These are phyloP conservation scores for Kobus ellipsiprymnus DNA, from an alignment of 2,113 vertebrate species.

Conservation along the genomic window DNA sequence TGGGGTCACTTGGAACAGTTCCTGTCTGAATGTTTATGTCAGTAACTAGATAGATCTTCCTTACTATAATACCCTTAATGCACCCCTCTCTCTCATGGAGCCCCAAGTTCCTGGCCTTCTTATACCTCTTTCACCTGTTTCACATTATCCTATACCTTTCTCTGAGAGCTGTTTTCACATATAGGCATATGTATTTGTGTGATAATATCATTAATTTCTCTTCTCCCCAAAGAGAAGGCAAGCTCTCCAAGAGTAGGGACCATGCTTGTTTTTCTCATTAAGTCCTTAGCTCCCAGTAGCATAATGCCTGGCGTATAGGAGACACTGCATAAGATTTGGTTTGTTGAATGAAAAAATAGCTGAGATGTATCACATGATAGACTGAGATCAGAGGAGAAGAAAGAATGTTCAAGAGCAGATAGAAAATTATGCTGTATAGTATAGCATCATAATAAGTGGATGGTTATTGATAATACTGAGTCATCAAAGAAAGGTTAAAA, in stretches of 20 bases:
- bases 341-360: background rate
- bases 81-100: background rate
- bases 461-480: background rate
- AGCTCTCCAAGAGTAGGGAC: background rate
- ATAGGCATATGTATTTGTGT: background rate
- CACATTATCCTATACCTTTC: background rate
- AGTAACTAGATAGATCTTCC: background rate
- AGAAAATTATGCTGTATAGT: background rate
- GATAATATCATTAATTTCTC: background rate
- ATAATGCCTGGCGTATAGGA: background rate
- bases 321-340: background rate
- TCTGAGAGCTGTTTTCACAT: background rate
- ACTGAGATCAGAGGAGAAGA: background rate
- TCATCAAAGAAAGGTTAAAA: background rate
- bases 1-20: background rate
- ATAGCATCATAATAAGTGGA: background rate
- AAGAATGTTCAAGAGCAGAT: background rate
- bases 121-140: accelerated
- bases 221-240: background rate
- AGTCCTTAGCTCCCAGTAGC: background rate
- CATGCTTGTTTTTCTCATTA: background rate
- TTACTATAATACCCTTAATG: background rate
- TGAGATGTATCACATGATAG: background rate
- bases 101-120: background rate
- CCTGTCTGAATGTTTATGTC: background rate